phyloP scores from a whole-genome alignment of 2,113 vertebrate species.

The Neodon shergylaensis region DNA sequence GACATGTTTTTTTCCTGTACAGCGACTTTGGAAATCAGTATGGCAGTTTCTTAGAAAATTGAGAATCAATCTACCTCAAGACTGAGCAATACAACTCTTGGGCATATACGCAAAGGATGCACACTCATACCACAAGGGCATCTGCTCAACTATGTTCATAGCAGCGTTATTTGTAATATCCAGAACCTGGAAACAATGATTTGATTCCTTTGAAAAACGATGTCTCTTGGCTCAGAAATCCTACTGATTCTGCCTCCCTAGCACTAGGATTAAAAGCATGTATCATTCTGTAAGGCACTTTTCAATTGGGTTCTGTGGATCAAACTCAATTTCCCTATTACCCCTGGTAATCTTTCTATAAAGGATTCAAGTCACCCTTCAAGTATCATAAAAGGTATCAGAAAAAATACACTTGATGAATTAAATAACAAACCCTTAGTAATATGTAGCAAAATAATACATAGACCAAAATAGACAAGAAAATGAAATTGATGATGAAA shows the following conservation, averaged over 20 bases:
- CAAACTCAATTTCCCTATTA: not conserved
- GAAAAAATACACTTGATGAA: slow-evolving; percentile 2
- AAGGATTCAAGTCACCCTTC: slow-evolving; percentile 29
- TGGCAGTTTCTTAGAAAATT: no score
- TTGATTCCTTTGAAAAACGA: not conserved
- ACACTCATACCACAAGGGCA: no score
- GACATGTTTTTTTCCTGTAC: no score
- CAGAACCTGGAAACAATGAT: not conserved
- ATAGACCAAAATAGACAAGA: no score
- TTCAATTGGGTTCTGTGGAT: not conserved
- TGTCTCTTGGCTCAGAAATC: not conserved
- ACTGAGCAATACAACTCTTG: no score
- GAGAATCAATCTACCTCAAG: no score
- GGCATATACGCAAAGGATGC: no score
- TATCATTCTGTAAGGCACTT: not conserved
- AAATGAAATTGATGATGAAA: not conserved
- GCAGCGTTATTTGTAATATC: no score
- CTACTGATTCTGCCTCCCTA: not conserved
- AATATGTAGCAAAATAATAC: no score
- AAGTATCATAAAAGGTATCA: not conserved
- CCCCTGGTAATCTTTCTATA: not conserved
- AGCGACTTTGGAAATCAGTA: no score
- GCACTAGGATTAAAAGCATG: not conserved
- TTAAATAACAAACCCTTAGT: not conserved
- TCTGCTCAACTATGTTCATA: no score